Evolutionary conservation across 2,113 vertebrate genomes (phyloP).

Genomic region (Ctenomys sociabilis): DNA sequence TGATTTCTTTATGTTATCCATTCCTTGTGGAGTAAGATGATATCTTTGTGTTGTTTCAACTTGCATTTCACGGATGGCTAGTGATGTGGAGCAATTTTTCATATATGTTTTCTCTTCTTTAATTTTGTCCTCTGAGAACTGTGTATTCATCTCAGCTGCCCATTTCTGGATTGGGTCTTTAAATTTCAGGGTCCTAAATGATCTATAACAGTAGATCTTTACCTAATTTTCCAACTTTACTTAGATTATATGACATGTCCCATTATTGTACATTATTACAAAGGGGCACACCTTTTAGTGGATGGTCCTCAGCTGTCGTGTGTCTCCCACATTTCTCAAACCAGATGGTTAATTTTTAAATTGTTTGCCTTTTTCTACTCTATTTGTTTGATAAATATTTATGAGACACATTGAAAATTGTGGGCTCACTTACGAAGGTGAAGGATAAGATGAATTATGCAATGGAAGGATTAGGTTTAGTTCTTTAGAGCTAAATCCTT

Average conservation of each 20-base stretch:
- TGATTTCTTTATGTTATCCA: too few species aligned
- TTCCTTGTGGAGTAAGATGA: too few species aligned
- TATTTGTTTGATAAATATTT: not conserved
- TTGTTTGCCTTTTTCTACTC: not conserved
- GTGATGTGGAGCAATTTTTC: too few species aligned
- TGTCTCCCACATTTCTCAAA: not conserved
- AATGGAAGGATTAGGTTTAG: not conserved
- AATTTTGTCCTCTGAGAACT: too few species aligned
- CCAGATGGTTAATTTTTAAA: not conserved
- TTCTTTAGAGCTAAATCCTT: not conserved
- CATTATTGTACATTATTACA: not conserved
- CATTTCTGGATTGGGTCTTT: too few species aligned
- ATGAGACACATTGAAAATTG: not conserved
- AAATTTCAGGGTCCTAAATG: too few species aligned
- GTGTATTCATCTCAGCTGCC: too few species aligned
- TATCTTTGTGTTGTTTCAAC: too few species aligned
- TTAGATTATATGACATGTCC: not conserved
- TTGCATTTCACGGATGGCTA: too few species aligned
- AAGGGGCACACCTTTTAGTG: not conserved
- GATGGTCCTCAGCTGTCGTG: not conserved
- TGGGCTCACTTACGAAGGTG: not conserved
- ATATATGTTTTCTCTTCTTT: too few species aligned
- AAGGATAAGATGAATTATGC: not conserved
- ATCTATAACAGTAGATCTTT: not conserved
- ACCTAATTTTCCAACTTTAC: not conserved